Percentiles rank a stretch among this genome's conserved stretches.
These are phyloP conservation scores for Vannuccia rotundouncinata DNA, from an alignment of 2,888 invertebrate genomes.

Conservation along the genomic window DNA sequence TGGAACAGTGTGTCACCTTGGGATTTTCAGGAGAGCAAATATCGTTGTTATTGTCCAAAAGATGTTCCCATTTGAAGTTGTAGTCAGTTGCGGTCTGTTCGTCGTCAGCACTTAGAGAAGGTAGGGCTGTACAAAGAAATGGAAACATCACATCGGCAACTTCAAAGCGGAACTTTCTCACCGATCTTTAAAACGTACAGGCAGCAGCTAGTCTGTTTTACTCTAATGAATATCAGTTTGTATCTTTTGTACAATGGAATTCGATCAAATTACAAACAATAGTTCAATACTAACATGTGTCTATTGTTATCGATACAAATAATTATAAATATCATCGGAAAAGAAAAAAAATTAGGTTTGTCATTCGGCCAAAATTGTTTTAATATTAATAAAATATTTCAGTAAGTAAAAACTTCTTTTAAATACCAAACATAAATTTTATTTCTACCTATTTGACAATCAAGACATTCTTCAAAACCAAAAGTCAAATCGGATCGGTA, in stretches of 20 bases:
- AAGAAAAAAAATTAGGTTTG: too few species aligned
- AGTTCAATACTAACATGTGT: background rate
- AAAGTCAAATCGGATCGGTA: slow-evolving; percentile 35
- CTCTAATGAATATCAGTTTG: too few species aligned
- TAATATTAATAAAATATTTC: background rate
- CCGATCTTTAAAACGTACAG: too few species aligned
- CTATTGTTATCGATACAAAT: slow-evolving; percentile 2
- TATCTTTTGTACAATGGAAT: too few species aligned
- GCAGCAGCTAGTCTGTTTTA: too few species aligned
- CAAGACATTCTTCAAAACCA: slow-evolving; percentile 25
- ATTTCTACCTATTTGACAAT: background rate
- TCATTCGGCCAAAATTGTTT: background rate
- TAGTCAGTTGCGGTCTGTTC: background rate
- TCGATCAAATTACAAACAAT: background rate
- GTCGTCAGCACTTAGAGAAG: background rate
- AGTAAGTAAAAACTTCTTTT: background rate
- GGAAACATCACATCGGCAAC: too few species aligned
- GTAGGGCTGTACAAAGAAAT: background rate
- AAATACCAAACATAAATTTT: too few species aligned
- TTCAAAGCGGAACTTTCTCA: too few species aligned
- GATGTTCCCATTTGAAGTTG: background rate
- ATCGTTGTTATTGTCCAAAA: background rate
- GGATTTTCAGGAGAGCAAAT: background rate
- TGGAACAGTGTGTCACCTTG: too few species aligned
- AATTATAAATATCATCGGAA: background rate